Conservation (phyloP, 2,797 vertebrate genomes). For the Sciurus vulgaris region DNA sequence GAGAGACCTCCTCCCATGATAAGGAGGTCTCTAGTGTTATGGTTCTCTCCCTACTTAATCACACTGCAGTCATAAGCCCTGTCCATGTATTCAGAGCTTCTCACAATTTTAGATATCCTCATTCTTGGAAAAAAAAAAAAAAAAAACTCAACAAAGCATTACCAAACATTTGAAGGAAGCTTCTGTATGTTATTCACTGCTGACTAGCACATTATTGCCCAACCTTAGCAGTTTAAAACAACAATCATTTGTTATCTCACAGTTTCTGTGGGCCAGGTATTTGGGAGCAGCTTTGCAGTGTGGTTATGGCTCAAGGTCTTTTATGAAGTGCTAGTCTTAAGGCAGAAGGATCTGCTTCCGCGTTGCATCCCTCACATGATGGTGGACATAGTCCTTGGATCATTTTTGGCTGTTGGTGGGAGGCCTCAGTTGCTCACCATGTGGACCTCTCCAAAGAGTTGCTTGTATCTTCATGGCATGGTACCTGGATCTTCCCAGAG, state of each 20-base stretch:
- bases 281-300: neutral
- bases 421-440: neutral
- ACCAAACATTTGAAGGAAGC: neutral
- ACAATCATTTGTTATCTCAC: neutral
- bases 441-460: neutral
- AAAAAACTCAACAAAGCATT: neutral
- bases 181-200: neutral
- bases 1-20: neutral
- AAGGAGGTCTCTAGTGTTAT: neutral
- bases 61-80: neutral
- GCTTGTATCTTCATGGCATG: neutral
- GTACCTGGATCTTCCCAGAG: neutral
- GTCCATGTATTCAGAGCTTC: neutral
- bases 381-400: neutral
- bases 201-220: neutral
- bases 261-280: neutral
- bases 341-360: neutral
- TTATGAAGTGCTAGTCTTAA: neutral
- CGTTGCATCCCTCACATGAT: neutral
- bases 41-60: neutral
- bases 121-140: neutral
- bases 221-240: neutral
- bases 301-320: neutral
- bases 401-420: neutral
- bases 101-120: neutral